Base-by-base conservation (phyloP, 35 echinoderm and acorn worm species). In the Hemicentrotus pulcherrimus region DNA sequence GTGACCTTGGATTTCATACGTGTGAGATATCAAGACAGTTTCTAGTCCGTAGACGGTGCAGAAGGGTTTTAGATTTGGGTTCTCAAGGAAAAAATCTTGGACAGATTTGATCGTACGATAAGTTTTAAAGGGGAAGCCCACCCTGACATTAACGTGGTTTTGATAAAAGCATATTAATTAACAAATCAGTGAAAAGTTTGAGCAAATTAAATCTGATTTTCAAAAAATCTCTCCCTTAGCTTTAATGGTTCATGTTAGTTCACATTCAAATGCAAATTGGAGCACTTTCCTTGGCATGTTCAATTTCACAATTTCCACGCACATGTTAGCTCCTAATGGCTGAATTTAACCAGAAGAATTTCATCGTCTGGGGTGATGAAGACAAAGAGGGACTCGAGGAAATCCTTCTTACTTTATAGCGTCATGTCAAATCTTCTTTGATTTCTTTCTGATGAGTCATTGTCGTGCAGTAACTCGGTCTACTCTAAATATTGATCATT, bases 401-500 rank as follows among this genome's bases (percentile, higher is more conserved):
- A 78, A 78, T 5, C 65, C 65, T 22, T 24, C 65, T 78, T 78
- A 78, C 65, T 78, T 78, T 59, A 59, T 59, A 28, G 6, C 28
- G 19, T 78, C 65, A 78, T 4, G n/a, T 78, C 65, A 78, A 78
- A 78, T 78, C 65, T 28, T 78, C 22, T 22, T 7, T 78, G 65
- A 78, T 78, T 78, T 78, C 65, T 78, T 22, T n/a, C 2, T 1
- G 65, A 78, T 78, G 65, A 78, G 65, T 78, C 65, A 78, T n/a
- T 22, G 65, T 28, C 24, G 28, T n/a, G 7, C 28, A 22, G 65
- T 78, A 78, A 78, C 22, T 28, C 65, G 24, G 65, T 78, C 65
- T 78, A 78, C 65, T 78, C 28, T 78, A 78, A 78, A 78, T 78
- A 78, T 78, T 78, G 65, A 78, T 78, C 24, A 78, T 78, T 78